Conservation (phyloP, 2,797 vertebrate species). For the Spinus pinus region DNA sequence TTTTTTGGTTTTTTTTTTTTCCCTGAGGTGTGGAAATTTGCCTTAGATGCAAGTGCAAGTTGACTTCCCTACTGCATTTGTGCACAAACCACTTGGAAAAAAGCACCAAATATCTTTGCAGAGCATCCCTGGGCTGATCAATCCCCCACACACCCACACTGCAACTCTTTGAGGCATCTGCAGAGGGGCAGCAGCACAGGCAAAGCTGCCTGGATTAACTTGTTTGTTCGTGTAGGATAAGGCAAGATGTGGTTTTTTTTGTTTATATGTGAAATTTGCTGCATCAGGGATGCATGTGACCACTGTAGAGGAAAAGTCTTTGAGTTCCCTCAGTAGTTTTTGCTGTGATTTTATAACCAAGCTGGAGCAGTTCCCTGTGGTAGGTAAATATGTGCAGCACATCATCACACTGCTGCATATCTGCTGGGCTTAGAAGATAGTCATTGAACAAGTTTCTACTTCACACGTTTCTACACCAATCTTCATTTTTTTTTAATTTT, state of each 20-base stretch:
- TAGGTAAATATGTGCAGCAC: neutral
- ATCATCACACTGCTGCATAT: neutral
- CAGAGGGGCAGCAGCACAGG: neutral
- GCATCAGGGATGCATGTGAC: neutral
- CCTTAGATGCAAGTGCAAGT: neutral
- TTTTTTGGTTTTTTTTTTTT: neutral
- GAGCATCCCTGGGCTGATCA: neutral
- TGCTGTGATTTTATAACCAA: neutral
- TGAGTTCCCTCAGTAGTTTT: neutral
- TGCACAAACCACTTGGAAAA: fast-evolving
- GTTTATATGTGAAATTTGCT: neutral
- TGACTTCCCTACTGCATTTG: neutral
- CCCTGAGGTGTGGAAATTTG: neutral
- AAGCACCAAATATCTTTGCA: neutral
- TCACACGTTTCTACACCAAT: fast-evolving
- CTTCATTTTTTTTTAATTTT: neutral
- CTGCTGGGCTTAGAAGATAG: neutral
- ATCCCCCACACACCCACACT: neutral
- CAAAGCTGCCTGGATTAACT: neutral
- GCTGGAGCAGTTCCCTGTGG: neutral
- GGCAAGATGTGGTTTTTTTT: neutral
- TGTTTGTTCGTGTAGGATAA: fast-evolving
- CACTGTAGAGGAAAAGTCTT: neutral
- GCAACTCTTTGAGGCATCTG: neutral
- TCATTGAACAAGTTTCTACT: neutral